Base-by-base conservation (phyloP, 2,888 invertebrate genomes). In the Dorcus parallelipipedus region DNA sequence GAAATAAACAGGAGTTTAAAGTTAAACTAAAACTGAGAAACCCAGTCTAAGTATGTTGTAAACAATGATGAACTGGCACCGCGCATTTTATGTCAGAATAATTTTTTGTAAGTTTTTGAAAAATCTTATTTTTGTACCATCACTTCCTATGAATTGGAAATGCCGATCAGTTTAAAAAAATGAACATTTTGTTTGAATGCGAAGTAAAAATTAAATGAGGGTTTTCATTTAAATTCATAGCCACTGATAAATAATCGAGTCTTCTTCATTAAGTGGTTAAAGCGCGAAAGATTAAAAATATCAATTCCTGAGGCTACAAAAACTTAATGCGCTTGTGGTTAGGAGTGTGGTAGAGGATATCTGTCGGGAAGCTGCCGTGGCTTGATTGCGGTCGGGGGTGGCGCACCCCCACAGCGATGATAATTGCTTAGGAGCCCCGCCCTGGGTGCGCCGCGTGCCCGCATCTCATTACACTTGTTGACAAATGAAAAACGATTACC, bases 391-490 rank as follows among this genome's bases (percentile, higher is more conserved):
- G 70, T 61, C 65, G 67, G 69, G 71, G 73, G 73, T 69, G 71
- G 70, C 9, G 54, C 56, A 47, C 56, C 56, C 74, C 74, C 70
- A 72, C 71, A 63, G 76, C 65, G 72, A 59, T 69, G 72, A 73
- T 77, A 77, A 76, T 77, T 77, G 75, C 73, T 72, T 69, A 64
- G 71, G 69, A 65, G 73, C 73, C 73, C 74, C 76, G 76, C 76
- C 75, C 70, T 74, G 72, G 75, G 75, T 66, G 75, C 75, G 73
- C 77, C 76, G 74, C 78, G 76, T 73, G 76, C 75, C 73, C 75
- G 76, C 76, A 77, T 77, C 76, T 77, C 69, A 77, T 78, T 78
- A 80, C 79, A 75, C 75, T 73, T 76, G 77, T 77, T 76, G 77
- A 78, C 77, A 78, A 76, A 73, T 74, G 72, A 73, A 74, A 73